Percentiles rank a stretch among this genome's conserved stretches.
phyloP scores from a whole-genome alignment of 2,888 invertebrate genomes.

The Caenorhabditis sp. region DNA sequence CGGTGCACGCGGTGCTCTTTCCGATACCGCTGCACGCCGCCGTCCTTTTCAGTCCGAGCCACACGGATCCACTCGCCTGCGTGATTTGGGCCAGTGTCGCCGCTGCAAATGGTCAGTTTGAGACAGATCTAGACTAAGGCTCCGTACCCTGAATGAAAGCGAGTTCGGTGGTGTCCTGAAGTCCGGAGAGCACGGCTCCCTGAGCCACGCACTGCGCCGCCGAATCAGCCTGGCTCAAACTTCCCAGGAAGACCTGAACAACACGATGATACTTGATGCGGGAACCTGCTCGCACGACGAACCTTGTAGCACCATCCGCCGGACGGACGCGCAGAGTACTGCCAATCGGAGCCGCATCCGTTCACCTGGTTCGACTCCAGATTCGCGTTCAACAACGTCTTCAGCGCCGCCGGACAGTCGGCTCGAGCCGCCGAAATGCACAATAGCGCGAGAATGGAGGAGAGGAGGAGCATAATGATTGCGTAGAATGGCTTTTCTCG shows the following conservation, averaged over 20 bases:
- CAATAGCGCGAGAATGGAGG: neutral
- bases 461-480: neutral
- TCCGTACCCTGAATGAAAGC: neutral
- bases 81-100: neutral
- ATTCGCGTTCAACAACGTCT: neutral
- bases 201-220: neutral
- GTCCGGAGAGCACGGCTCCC: neutral
- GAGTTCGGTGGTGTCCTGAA: neutral
- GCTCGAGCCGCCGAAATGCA: neutral
- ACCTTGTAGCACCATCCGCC: slow-evolving; percentile 34
- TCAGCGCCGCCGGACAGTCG: neutral
- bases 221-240: neutral
- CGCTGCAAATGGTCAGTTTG: neutral
- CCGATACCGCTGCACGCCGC: neutral
- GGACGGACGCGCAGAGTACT: neutral
- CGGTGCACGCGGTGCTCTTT: neutral
- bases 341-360: slow-evolving; percentile 14
- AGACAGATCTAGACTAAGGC: neutral
- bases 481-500: neutral
- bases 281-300: too few species aligned
- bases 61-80: neutral
- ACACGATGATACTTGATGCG: neutral
- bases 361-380: slow-evolving; percentile 3
- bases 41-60: slow-evolving; percentile 6
- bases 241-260: neutral